Evolutionary conservation across 2,888 invertebrate species (phyloP).

Genomic region (Cryptocephalus primarius): DNA sequence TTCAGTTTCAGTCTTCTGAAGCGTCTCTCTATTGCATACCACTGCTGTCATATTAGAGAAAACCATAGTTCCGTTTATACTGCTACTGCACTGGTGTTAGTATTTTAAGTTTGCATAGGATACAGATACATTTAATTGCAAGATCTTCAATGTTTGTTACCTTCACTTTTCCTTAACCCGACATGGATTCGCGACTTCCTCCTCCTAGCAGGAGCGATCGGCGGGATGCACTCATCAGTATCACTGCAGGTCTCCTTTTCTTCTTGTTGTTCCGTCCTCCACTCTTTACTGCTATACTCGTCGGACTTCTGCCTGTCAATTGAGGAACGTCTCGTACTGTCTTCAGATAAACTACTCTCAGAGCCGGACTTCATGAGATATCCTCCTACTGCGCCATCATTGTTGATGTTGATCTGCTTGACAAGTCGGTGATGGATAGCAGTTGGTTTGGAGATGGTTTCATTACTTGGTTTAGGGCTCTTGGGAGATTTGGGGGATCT

Average conservation of each 20-base stretch:
- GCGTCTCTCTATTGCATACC: too few relatives aligned
- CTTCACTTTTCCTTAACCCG: conserved; percentile 57
- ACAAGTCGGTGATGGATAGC: conserved; percentile 43
- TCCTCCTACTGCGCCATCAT: conserved; percentile 22
- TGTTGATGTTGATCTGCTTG: conserved; percentile 69
- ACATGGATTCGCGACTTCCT: conserved; percentile 56
- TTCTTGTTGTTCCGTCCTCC: conserved; percentile 53
- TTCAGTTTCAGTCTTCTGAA: too few relatives aligned
- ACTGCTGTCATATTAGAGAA: too few relatives aligned
- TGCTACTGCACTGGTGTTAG: too few relatives aligned
- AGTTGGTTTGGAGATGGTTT: conserved; percentile 19
- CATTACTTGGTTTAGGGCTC: conserved; percentile 23
- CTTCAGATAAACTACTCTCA: conserved; percentile 77
- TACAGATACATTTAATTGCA: too few relatives aligned
- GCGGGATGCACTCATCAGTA: conserved; percentile 43
- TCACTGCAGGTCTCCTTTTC: conserved; percentile 64
- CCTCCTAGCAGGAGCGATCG: conserved; percentile 46
- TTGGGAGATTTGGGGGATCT: conserved; percentile 25
- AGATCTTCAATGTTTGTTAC: conserved; percentile 22
- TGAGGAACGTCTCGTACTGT: conserved; percentile 36
- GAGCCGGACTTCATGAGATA: conserved; percentile 70
- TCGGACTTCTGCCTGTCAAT: conserved; percentile 13
- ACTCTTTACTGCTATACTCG: conserved; percentile 56
- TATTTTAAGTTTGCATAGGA: too few relatives aligned
- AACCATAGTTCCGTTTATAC: too few relatives aligned